phyloP scores from a whole-genome alignment of 2,113 vertebrate species.

The Ellobius talpinus region DNA sequence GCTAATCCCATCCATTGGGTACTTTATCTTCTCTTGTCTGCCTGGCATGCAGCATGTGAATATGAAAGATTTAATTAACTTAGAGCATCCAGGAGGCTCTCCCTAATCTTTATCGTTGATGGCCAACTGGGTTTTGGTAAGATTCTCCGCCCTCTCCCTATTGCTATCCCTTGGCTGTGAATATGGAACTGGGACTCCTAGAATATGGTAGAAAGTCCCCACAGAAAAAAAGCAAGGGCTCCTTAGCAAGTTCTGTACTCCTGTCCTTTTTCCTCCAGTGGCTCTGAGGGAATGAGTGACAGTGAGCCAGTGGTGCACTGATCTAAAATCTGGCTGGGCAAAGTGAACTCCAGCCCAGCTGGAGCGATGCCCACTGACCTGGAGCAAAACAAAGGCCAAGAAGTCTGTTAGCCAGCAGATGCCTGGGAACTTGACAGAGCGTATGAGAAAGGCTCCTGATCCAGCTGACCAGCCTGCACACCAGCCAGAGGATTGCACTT shows the following conservation, averaged over 20 bases:
- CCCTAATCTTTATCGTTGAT: conserved; percentile 45
- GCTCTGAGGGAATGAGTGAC: background rate
- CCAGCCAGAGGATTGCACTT: background rate
- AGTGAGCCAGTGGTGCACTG: accelerated
- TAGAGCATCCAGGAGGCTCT: conserved; percentile 64
- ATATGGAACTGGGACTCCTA: conserved; percentile 34
- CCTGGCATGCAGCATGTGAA: background rate
- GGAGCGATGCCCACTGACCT: conserved; percentile 2
- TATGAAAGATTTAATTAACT: conserved; percentile 76
- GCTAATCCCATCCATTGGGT: conserved; percentile 53
- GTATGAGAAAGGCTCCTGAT: background rate
- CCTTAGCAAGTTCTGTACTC: background rate
- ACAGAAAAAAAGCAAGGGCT: background rate
- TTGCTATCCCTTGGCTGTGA: conserved; percentile 30
- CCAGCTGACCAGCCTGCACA: background rate
- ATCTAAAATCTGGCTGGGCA: conserved; percentile 5
- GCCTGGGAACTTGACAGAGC: background rate
- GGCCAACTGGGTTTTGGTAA: background rate
- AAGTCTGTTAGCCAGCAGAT: conserved; percentile 31
- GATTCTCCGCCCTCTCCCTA: background rate
- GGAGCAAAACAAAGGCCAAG: conserved; percentile 36
- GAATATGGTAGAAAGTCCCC: conserved; percentile 63
- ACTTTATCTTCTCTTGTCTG: conserved; percentile 67
- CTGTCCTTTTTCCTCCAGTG: background rate
- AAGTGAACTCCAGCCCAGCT: background rate